Percentiles rank a stretch among this genome's conserved stretches.
These are phyloP conservation scores for Bos taurus DNA, from an alignment of 2,113 vertebrate genomes.

Conservation along the genomic window DNA sequence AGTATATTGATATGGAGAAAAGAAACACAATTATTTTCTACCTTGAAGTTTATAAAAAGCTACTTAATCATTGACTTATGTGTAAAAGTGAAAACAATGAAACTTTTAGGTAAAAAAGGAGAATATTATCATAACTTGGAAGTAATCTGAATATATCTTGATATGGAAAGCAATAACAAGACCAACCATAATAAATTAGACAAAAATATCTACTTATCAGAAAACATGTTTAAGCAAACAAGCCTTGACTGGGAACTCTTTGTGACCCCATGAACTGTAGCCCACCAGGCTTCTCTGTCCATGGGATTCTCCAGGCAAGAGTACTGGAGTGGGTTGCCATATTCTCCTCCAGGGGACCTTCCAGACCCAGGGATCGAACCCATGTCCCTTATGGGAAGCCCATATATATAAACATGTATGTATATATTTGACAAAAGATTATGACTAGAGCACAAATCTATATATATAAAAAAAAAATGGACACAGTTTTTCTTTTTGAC, in stretches of 20 bases:
- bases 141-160: neutral
- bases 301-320: neutral
- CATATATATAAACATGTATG: neutral
- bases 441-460: neutral
- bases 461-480: neutral
- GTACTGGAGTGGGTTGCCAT: neutral
- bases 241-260: neutral
- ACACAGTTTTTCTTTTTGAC: no score
- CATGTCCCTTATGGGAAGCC: accelerated
- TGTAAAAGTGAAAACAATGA: neutral
- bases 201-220: neutral
- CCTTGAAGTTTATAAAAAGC: neutral
- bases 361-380: neutral
- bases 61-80: neutral
- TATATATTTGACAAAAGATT: neutral
- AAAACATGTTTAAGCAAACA: neutral
- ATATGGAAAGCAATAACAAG: neutral
- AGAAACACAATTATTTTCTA: neutral
- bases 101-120: neutral
- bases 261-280: neutral
- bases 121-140: neutral
- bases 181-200: neutral
- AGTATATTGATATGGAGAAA: neutral
- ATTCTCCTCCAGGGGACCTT: neutral
- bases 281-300: neutral